Percentiles rank a stretch among this genome's conserved stretches.
Evolutionary conservation across 2,888 invertebrate species (phyloP).

Genomic region (Clitarchus hookeri): DNA sequence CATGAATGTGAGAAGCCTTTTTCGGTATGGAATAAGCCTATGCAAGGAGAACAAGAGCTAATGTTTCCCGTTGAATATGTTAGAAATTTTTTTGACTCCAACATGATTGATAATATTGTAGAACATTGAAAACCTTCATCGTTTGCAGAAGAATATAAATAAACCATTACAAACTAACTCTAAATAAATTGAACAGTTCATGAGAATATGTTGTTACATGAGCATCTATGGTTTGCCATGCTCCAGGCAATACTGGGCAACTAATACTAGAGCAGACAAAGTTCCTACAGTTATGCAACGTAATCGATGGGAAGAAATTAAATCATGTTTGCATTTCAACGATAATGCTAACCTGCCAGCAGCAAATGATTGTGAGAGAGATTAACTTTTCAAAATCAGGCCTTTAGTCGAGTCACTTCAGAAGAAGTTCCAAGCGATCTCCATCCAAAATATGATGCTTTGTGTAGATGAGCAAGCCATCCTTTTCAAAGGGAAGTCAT

Average conservation of each 20-base stretch:
- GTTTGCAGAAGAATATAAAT: constrained; percentile 22
- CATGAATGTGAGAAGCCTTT: too few species aligned
- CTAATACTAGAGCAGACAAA: not conserved
- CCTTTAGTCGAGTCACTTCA: not conserved
- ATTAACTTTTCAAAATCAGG: not conserved
- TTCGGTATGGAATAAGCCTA: too few species aligned
- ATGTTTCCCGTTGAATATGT: not conserved
- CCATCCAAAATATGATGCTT: not conserved
- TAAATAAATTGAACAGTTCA: constrained; percentile 8
- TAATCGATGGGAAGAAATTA: not conserved
- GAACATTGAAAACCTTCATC: not conserved
- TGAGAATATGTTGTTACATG: not conserved
- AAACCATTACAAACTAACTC: not conserved
- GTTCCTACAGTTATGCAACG: not conserved
- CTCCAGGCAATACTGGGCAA: not conserved
- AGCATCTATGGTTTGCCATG: not conserved
- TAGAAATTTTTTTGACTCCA: not conserved
- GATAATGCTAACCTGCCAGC: constrained; percentile 10
- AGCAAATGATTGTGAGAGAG: not conserved
- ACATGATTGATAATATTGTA: not conserved
- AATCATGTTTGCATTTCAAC: not conserved
- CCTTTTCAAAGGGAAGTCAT: constrained; percentile 18
- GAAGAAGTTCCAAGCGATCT: not conserved
- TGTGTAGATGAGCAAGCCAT: not conserved
- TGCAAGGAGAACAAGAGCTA: too few species aligned